These are phyloP conservation scores for Cepaea nemoralis DNA, from an alignment of 1,140 invertebrate genomes.

Conservation along the genomic window DNA sequence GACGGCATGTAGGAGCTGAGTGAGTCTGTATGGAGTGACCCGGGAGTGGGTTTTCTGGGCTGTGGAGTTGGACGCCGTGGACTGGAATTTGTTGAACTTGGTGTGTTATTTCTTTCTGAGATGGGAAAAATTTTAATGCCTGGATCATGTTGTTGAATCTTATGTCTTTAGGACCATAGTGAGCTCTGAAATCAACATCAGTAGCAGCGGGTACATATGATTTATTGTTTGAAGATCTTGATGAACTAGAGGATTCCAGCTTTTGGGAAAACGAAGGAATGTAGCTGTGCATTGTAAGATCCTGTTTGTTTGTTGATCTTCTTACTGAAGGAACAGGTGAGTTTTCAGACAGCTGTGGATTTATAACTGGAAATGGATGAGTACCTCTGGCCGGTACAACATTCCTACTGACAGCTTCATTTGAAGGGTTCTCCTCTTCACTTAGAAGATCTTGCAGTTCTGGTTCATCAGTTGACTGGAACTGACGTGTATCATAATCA, in stretches of 20 bases:
- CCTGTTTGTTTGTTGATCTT: conserved; percentile 56
- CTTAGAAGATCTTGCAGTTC: conserved; percentile 61
- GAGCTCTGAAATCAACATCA: neutral
- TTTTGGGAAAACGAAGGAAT: conserved; percentile 44
- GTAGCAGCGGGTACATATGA: neutral
- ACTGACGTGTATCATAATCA: conserved; percentile 62
- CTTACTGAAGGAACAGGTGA: conserved; percentile 63
- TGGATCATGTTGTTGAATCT: neutral
- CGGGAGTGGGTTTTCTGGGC: conserved; percentile 49
- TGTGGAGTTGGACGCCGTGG: conserved; percentile 58
- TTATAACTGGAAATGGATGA: conserved; percentile 60
- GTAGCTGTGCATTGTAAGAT: conserved; percentile 41
- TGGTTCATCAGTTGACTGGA: conserved; percentile 65
- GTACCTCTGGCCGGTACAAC: conserved; percentile 27
- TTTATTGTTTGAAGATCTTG: neutral
- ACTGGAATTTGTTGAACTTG: conserved; percentile 40
- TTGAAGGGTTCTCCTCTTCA: conserved; percentile 51
- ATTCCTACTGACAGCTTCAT: conserved; percentile 41
- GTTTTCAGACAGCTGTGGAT: conserved; percentile 61
- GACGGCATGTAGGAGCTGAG: conserved; percentile 68
- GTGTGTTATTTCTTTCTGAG: conserved; percentile 8
- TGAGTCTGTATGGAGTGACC: conserved; percentile 68
- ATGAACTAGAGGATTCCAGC: neutral
- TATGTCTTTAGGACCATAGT: neutral
- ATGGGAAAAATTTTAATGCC: neutral